Evolutionary conservation across 2,797 vertebrate genomes (phyloP).

Genomic region (Coregonus ussuriensis): DNA sequence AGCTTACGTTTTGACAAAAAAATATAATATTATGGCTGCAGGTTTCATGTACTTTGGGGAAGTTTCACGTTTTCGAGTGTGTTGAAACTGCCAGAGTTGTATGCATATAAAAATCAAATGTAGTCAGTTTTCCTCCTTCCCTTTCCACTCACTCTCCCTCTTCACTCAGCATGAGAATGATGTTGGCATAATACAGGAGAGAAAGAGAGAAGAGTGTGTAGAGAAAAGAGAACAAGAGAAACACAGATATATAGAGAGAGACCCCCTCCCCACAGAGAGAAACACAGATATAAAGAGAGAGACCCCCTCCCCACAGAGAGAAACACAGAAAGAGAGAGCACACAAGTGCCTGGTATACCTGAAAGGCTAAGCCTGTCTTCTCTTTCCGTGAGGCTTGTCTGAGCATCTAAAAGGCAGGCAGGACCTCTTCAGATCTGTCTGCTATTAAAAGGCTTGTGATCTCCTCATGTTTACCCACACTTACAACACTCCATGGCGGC

Average conservation of each 20-base stretch:
- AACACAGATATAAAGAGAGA: neutral
- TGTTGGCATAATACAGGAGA: slow-evolving; percentile 39
- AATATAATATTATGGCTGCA: slow-evolving; percentile 22
- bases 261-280: neutral
- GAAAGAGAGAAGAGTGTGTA: neutral
- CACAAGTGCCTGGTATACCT: slow-evolving; percentile 4
- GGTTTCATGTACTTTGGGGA: slow-evolving; percentile 36
- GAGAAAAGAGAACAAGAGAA: neutral
- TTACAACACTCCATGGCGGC: slow-evolving; percentile 71
- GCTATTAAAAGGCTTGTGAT: slow-evolving; percentile 80
- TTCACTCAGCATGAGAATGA: slow-evolving; percentile 15
- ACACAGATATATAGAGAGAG: neutral
- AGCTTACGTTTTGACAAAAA: slow-evolving; percentile 10
- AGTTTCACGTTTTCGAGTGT: slow-evolving; percentile 38
- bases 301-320: too few species aligned
- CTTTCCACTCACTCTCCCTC: neutral
- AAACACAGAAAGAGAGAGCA: neutral
- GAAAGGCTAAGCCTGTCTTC: neutral
- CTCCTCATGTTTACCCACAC: slow-evolving; percentile 79
- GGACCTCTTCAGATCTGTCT: slow-evolving; percentile 78
- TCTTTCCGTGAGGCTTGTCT: slow-evolving; percentile 62
- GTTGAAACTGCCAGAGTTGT: slow-evolving; percentile 24
- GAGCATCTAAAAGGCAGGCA: slow-evolving; percentile 68
- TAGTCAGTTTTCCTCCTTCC: slow-evolving; percentile 23
- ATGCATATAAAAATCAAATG: slow-evolving; percentile 20